Conservation (phyloP, 1,140 invertebrate species). For the Papilio glaucus region DNA sequence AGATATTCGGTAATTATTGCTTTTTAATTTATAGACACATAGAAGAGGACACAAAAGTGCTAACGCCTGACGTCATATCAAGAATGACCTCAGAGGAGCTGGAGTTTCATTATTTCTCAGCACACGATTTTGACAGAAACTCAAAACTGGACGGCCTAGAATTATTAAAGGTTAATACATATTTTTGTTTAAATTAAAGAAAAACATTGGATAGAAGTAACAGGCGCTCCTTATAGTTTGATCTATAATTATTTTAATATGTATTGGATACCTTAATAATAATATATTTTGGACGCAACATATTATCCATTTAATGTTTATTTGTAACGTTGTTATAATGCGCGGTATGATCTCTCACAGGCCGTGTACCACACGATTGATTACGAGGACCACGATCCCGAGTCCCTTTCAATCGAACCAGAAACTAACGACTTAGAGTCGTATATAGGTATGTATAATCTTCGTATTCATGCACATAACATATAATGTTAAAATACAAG, state of each 20-base stretch:
- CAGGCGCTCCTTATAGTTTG: no score
- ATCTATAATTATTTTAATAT: no score
- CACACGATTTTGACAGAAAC: constrained; percentile 93
- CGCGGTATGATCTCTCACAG: constrained; percentile 62
- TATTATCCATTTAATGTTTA: no score
- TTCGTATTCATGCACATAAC: neutral
- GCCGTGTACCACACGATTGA: constrained; percentile 87
- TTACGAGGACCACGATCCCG: constrained; percentile 73
- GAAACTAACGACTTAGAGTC: constrained; percentile 74
- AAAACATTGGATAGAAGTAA: no score
- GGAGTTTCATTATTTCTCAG: constrained; percentile 87
- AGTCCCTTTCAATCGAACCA: constrained; percentile 65
- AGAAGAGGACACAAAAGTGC: constrained; percentile 88
- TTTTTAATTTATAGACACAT: constrained; percentile 84
- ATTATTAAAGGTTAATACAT: constrained; percentile 83
- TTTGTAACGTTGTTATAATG: neutral
- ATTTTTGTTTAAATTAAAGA: no score
- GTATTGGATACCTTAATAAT: no score
- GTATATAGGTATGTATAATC: constrained; percentile 77
- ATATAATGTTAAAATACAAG: neutral
- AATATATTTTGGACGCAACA: no score
- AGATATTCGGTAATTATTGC: neutral
- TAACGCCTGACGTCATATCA: constrained; percentile 85
- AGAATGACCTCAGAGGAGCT: constrained; percentile 89
- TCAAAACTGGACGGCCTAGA: constrained; percentile 92